A percentile compares a stretch with the other conserved stretches of the same genome.
phyloP scores from a whole-genome alignment of 2,888 invertebrate species.

The Pteria penguin region DNA sequence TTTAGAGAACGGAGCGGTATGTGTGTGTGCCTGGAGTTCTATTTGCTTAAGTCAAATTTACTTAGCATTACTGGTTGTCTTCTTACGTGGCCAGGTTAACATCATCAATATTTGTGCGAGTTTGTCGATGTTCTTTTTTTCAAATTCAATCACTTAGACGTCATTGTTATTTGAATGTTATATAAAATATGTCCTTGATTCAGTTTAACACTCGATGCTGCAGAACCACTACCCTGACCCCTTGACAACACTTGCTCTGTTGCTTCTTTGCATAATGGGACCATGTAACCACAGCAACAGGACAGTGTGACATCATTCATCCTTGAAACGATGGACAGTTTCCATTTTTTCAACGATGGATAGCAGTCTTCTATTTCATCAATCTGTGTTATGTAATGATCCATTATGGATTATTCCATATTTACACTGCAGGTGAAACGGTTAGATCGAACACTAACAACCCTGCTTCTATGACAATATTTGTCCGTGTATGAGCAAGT shows the following conservation, averaged over 20 bases:
- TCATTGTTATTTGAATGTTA: neutral
- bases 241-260: conserved; percentile 16
- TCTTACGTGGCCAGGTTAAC: no score
- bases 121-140: neutral
- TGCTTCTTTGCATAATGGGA: conserved; percentile 35
- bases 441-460: neutral
- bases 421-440: neutral
- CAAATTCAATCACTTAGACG: neutral
- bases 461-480: neutral
- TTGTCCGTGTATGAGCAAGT: neutral
- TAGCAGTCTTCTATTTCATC: neutral
- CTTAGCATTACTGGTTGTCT: no score
- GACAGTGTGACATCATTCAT: neutral
- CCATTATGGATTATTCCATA: neutral
- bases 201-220: neutral
- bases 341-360: neutral
- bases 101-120: neutral
- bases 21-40: neutral
- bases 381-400: neutral
- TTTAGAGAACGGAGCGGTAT: neutral
- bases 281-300: conserved; percentile 35
- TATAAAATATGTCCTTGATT: neutral
- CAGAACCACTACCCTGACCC: neutral
- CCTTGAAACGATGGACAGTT: neutral
- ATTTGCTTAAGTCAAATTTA: no score